Evolutionary conservation across 2,797 vertebrate species (phyloP), one percentile per base, ranked within the genome.

Genomic region (Rachycentron canadum): DNA sequence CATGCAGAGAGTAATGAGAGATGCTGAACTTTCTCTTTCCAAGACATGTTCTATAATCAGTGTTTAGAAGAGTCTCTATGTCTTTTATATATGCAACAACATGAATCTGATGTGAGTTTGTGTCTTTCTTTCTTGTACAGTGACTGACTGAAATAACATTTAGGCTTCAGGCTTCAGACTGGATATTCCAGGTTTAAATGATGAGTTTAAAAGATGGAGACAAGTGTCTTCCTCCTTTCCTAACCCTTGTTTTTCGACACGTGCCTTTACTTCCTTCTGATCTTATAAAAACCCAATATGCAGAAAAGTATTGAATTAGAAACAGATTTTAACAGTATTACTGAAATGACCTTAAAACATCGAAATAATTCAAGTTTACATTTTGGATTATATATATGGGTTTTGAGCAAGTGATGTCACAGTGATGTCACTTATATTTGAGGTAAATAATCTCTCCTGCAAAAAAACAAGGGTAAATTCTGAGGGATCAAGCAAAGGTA

Each of bases 1-100:
- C 49, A 83, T 47, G 71, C 40, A 74, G 49, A 71, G 43, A 63
- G 45, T 58, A 62, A 78, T 59, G 32, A 77, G 14, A n/a, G 7
- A 8, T 55, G 32, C 49, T 69, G 26, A 57, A 47, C 7, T 40
- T 13, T 45, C 28, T 55, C 34, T 47, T 62, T 47, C 47, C 2
- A n/a, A 50, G 11, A 63, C n/a, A 13, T 49, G 36, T 13, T 28
- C 1, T 10, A n/a, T 23, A 56, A 57, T 49, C 38, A 49, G 7
- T 23, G 21, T 28, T 40, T 47, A 14, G 19, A 13, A 63, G 34
- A 1, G 43, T 62, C 25, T 57, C 9, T 47, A 3, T 23, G 10
- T 26, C 11, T 60, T 64, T 49, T 11, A 32, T 14, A 43, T 19
- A 60, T 23, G 13, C 45, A 74, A 34, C 16, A 28, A 59, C 63